Base-by-base conservation (phyloP, 2,888 invertebrate species). In the Cosmopolites sordidus region DNA sequence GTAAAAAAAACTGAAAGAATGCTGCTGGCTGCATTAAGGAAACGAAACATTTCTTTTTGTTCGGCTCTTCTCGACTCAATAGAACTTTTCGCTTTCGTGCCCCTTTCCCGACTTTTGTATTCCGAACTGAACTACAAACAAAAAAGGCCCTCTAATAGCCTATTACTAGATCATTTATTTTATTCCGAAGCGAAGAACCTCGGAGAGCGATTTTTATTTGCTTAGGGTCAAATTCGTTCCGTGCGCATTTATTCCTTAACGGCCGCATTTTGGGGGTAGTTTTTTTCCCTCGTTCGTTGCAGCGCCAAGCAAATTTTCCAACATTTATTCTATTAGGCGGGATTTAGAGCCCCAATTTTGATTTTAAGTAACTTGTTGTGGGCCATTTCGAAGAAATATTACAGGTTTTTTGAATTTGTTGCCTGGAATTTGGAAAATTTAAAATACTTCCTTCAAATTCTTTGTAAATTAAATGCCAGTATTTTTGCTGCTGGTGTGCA, bases 161-260 rank as follows among this genome's bases (percentile, higher is more conserved):
- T 33, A 33, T 33, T 33, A 33, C 33, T 33, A 33, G 33, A 33
- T 33, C 33, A 33, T 33, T 33, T 33, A 33, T 33, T 33, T 33
- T 33, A 33, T 33, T 33, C 12, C 8, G 33, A 33, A 11, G 3
- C n/a, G 33, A n/a, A 33, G 9, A 27, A 27, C 27, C 27, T 27
- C 9, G 27, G 27, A 27, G 27, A 33, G 33, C 33, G 33, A n/a
- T 33, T 5, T 22, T 33, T 33, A 33, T 33, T 33, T 33, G 33
- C 33, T 33, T 33, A 33, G 33, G 33, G 5, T 33, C 33, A 33
- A 12, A 33, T 33, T 33, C 33, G 33, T 33, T 33, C n/a, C 33
- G 33, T 33, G 33, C 8, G 33, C 33, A 33, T 5, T 33, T 33
- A 33, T 33, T 33, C 33, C 33, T 33, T 12, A 33, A 33, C 33